Evolutionary conservation across 2,113 vertebrate genomes (phyloP), one percentile per base, ranked within the genome.

Genomic region (Regulus satrapa): DNA sequence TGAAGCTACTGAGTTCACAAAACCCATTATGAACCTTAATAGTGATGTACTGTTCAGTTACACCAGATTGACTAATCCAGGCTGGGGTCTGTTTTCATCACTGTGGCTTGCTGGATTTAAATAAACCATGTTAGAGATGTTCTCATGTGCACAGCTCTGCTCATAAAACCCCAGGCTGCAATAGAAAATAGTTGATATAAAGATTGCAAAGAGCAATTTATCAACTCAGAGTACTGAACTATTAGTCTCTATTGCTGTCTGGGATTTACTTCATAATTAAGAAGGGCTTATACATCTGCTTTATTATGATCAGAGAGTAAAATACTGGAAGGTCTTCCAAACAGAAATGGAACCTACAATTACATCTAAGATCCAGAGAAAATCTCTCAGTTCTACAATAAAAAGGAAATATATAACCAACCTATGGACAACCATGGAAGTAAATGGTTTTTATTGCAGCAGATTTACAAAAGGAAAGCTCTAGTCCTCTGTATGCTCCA

Each of bases 21-120:
- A 97, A 94, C 49, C 63, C 97, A 98, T 97, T 97, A 97, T 91
- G 92, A 97, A 94, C 91, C 54, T 78, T 97, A 97, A 98, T 96
- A 94, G 84, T 93, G 95, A 96, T 87, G 59, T 91, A 95, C 56
- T 95, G 61, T 87, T 96, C 84, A 81, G 75, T 84, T 92, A 89
- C 91, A 93, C 92, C 84, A 96, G 89, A 94, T 20, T 80, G 88
- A 85, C 74, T 95, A 97, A 97, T 84, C 73, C 96, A 97, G 96
- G 71, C 61, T 95, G 82, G 66, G 56, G 23, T 83, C 29, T 77
- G 78, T 67, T 96, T 95, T 76, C 87, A 89, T 84, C 79, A 55
- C 52, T 49, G 45, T 67, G 45, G 18, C 24, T 93, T 84, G 17
- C 77, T 85, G 55, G 68, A 92, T 93, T 95, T 95, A 95, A 94